phyloP scores from a whole-genome alignment of 2,888 invertebrate genomes.

The Torymus tubicola region DNA sequence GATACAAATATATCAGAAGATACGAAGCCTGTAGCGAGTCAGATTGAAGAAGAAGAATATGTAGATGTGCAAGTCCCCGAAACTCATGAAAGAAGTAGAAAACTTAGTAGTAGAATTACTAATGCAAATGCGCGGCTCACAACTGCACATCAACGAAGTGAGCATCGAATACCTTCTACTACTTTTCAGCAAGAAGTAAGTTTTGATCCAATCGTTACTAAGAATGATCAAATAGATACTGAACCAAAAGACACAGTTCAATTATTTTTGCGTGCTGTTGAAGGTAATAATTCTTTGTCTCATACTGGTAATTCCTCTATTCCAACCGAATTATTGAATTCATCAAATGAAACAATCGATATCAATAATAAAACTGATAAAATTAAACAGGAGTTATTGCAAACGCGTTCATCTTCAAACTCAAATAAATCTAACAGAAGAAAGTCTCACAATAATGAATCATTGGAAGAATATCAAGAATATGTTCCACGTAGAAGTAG shows the following conservation, averaged over 20 bases:
- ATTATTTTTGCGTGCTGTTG: constrained; percentile 28
- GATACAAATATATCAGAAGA: constrained; percentile 2
- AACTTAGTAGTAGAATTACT: background rate
- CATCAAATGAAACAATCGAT: background rate
- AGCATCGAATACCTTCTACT: background rate
- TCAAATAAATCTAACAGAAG: constrained; percentile 48
- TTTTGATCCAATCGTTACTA: background rate
- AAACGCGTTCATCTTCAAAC: constrained; percentile 51
- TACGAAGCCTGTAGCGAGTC: background rate
- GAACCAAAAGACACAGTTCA: constrained; percentile 31
- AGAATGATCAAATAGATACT: background rate
- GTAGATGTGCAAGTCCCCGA: background rate
- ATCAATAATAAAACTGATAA: constrained; percentile 27
- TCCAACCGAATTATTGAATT: constrained; percentile 9
- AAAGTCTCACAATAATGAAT: constrained; percentile 35
- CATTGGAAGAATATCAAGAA: constrained; percentile 48
- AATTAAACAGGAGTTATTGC: constrained; percentile 45
- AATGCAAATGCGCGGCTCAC: background rate
- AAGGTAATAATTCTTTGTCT: constrained; percentile 23
- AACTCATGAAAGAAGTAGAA: background rate
- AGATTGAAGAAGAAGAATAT: constrained; percentile 17
- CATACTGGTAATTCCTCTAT: constrained; percentile 3
- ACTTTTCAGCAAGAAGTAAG: background rate
- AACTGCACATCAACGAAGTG: no score
- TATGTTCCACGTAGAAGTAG: constrained; percentile 46